Evolutionary conservation across 1,140 invertebrate genomes (phyloP).

Genomic region (Chironomus striatipennis): DNA sequence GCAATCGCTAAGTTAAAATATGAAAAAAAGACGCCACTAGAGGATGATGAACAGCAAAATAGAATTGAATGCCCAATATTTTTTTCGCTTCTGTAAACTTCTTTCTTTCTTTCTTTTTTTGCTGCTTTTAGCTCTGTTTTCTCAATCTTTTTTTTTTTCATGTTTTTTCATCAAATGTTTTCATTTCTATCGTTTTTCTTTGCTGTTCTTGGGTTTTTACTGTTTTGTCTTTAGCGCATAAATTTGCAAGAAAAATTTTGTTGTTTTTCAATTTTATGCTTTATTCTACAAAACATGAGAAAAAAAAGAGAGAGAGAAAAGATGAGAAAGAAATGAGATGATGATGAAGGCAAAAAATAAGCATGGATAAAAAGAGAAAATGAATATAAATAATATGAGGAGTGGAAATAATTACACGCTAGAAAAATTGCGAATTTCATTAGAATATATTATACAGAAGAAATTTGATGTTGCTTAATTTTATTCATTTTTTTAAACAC

Average conservation of each 20-base stretch:
- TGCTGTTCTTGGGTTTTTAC: background rate
- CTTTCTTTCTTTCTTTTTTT: too few species aligned
- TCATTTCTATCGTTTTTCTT: too few species aligned
- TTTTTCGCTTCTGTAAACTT: background rate
- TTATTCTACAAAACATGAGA: too few species aligned
- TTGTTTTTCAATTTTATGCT: background rate
- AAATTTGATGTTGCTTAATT: background rate
- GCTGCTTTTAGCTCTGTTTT: background rate
- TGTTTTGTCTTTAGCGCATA: background rate
- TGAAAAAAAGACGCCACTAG: slow-evolving; percentile 1
- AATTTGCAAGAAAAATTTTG: slow-evolving; percentile 9
- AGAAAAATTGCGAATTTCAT: slow-evolving; percentile 18
- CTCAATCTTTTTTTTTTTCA: background rate
- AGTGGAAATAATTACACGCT: slow-evolving; percentile 22
- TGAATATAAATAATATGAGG: slow-evolving; percentile 18
- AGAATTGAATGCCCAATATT: background rate
- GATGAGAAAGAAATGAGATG: background rate
- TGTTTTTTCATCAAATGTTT: background rate
- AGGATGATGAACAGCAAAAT: slow-evolving; percentile 7
- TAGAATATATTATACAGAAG: slow-evolving; percentile 1
- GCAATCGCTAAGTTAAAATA: background rate
- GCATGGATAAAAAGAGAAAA: background rate
- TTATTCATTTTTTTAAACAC: background rate
- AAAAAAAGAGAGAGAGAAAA: too few species aligned
- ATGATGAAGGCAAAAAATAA: background rate